phyloP scores from a whole-genome alignment of 2,888 invertebrate species.

The Amitus sp. region DNA sequence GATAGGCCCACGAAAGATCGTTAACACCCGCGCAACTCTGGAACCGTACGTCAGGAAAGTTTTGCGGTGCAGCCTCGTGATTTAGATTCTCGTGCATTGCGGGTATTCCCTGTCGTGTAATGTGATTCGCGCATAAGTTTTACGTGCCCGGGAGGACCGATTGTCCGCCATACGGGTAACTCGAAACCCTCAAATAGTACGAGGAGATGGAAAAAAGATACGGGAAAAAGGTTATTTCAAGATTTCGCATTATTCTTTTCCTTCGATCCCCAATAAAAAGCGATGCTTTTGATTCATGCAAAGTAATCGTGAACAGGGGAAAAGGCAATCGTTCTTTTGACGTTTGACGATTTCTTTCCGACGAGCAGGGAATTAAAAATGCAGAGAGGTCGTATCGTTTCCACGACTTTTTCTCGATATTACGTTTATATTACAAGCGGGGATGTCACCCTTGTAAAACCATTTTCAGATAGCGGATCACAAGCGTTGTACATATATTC shows the following conservation, averaged over 20 bases:
- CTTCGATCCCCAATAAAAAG: conserved; percentile 11
- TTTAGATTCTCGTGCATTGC: conserved; percentile 5
- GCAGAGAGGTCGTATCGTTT: conserved; percentile 7
- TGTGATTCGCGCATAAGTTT: conserved; percentile 26
- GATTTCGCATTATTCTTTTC: conserved; percentile 49
- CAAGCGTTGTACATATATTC: conserved; percentile 47
- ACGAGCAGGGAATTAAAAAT: neutral
- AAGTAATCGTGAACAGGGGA: conserved; percentile 7
- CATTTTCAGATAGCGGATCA: conserved; percentile 64
- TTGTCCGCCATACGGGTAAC: conserved; percentile 46
- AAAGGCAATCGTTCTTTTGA: neutral
- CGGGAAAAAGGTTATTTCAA: conserved; percentile 44
- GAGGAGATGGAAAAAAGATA: conserved; percentile 36
- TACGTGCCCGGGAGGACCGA: conserved; percentile 54
- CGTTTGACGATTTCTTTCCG: neutral
- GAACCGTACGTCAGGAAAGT: neutral
- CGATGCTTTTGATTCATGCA: conserved; percentile 9
- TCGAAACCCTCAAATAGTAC: conserved; percentile 19
- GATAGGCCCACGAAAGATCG: neutral
- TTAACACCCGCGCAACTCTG: too few species aligned
- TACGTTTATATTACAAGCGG: conserved; percentile 61
- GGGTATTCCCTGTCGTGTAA: conserved; percentile 23
- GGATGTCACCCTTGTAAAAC: conserved; percentile 66
- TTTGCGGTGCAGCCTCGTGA: neutral
- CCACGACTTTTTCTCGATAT: conserved; percentile 49